These are phyloP conservation scores for Epinephelus malabaricus DNA, from an alignment of 2,797 vertebrate species.

Conservation along the genomic window DNA sequence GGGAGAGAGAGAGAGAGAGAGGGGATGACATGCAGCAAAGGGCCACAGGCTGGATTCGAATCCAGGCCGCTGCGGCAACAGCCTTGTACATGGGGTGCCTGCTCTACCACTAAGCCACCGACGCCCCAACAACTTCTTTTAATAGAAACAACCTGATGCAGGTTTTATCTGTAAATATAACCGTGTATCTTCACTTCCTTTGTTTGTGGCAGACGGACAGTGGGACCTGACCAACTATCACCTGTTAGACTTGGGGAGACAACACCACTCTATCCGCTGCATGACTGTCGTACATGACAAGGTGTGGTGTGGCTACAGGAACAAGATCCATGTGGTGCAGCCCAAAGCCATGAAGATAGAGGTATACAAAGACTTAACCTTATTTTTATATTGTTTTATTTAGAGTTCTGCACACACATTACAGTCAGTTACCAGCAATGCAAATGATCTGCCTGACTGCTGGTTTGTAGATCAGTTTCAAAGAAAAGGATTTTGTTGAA, in stretches of 20 bases:
- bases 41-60: no score
- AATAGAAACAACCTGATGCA: background rate
- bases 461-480: background rate
- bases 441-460: background rate
- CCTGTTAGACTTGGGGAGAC: constrained; percentile 93
- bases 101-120: no score
- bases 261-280: constrained; percentile 96
- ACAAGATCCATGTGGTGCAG: constrained; percentile 98
- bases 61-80: no score
- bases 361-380: constrained; percentile 75
- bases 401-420: background rate
- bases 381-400: background rate
- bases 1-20: no score
- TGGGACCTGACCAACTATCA: constrained; percentile 99
- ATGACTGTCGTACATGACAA: constrained; percentile 98
- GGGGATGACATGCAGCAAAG: no score
- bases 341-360: constrained; percentile 99
- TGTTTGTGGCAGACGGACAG: constrained; percentile 91
- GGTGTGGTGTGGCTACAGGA: constrained; percentile 98
- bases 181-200: background rate
- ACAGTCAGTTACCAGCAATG: background rate
- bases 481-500: no score
- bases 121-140: no score
- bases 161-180: background rate
- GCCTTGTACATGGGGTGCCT: no score